phyloP scores from a whole-genome alignment of 2,113 vertebrate species.

The Gopherus flavomarginatus region DNA sequence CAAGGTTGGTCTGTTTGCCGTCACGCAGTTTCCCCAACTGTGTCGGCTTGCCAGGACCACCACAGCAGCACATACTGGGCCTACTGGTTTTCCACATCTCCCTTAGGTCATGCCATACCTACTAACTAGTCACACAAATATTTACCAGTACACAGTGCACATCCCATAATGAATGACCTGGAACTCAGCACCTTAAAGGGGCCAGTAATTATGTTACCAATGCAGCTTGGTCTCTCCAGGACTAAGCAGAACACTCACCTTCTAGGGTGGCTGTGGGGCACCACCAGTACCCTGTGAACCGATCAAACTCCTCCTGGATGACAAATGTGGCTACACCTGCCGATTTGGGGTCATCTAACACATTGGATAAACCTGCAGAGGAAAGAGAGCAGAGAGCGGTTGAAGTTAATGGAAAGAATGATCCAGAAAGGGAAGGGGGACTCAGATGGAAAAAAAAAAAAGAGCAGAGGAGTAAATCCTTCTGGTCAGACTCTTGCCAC shows the following conservation, averaged over 20 bases:
- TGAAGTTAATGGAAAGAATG: background rate
- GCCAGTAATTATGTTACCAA: background rate
- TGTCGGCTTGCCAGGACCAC: background rate
- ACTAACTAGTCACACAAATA: background rate
- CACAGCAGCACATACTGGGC: background rate
- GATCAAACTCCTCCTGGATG: slow-evolving; percentile 98
- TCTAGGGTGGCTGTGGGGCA: slow-evolving; percentile 87
- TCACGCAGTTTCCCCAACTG: background rate
- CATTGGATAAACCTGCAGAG: slow-evolving; percentile 86
- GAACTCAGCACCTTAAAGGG: background rate
- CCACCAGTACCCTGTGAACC: slow-evolving; percentile 99
- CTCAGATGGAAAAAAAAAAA: background rate
- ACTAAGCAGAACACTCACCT: slow-evolving; percentile 77
- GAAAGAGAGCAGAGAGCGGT: background rate
- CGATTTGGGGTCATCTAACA: slow-evolving; percentile 94
- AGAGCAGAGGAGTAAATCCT: background rate
- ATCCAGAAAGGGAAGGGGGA: background rate
- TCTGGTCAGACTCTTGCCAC: background rate
- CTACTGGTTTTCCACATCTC: background rate
- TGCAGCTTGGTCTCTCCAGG: background rate
- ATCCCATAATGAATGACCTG: background rate
- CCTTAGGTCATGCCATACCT: background rate
- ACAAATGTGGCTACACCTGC: slow-evolving; percentile 97
- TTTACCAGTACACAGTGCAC: background rate
- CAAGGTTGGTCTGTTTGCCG: background rate